A percentile compares a stretch with the other conserved stretches of the same genome.
These are phyloP conservation scores for Sphaeramia orbicularis DNA, from an alignment of 2,797 vertebrate genomes.

Conservation along the genomic window DNA sequence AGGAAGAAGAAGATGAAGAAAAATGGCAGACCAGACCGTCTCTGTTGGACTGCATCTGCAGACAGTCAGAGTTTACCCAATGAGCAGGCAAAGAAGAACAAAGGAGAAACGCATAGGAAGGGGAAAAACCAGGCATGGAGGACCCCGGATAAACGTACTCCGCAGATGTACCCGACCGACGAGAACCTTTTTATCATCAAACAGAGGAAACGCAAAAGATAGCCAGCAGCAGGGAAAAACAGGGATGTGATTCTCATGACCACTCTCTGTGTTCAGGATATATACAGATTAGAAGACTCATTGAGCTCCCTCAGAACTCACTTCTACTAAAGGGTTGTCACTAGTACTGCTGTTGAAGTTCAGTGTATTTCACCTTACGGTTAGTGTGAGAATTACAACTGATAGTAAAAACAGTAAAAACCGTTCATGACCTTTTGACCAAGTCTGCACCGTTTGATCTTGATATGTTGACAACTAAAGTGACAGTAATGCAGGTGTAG, in stretches of 20 bases:
- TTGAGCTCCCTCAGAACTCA: constrained; percentile 23
- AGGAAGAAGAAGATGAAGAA: constrained; percentile 36
- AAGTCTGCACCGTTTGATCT: neutral
- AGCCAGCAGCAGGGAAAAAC: constrained; percentile 1
- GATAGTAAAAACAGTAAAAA: neutral
- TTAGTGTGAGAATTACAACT: constrained; percentile 8
- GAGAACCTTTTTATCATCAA: constrained; percentile 86
- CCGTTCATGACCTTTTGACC: neutral
- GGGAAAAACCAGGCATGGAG: constrained; percentile 7
- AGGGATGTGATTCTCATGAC: neutral
- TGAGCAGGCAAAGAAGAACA: constrained; percentile 21
- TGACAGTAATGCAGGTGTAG: neutral
- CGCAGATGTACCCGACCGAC: constrained; percentile 60
- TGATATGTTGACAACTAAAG: neutral
- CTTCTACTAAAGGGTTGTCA: neutral
- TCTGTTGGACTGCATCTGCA: neutral
- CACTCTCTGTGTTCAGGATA: neutral
- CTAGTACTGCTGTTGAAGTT: neutral
- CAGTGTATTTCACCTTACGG: constrained; percentile 7
- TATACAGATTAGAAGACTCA: neutral
- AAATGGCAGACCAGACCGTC: constrained; percentile 2
- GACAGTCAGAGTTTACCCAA: constrained; percentile 1
- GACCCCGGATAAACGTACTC: constrained; percentile 15
- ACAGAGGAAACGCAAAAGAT: constrained; percentile 74
- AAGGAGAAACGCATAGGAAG: constrained; percentile 32